Evolutionary conservation across 2,113 vertebrate species (phyloP).

Genomic region (Typhlomys cinereus): DNA sequence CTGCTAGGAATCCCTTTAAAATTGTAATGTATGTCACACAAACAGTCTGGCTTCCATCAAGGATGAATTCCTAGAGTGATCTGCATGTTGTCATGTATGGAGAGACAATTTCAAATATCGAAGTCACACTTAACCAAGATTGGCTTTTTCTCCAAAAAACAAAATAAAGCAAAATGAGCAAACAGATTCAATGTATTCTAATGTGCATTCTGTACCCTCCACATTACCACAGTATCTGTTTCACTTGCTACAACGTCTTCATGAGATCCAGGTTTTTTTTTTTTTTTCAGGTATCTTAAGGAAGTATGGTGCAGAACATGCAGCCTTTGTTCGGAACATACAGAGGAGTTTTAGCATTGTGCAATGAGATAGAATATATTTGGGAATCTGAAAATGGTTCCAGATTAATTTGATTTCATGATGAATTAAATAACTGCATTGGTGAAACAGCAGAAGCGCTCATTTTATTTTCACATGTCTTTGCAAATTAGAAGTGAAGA

Average conservation of each 20-base stretch:
- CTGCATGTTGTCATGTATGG: neutral
- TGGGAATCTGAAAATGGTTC: constrained; percentile 8
- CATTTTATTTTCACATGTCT: neutral
- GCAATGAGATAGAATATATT: neutral
- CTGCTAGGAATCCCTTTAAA: neutral
- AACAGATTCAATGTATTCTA: neutral
- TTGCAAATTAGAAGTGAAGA: neutral
- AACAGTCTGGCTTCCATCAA: neutral
- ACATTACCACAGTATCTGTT: neutral
- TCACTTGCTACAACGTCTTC: constrained; percentile 8
- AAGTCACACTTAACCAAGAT: neutral
- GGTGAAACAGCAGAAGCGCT: neutral
- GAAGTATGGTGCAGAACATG: neutral
- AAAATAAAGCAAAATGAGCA: neutral
- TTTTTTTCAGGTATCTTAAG: constrained; percentile 5
- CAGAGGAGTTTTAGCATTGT: neutral
- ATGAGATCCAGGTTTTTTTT: constrained; percentile 38
- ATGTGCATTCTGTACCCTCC: neutral
- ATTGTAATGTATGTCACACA: neutral
- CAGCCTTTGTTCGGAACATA: constrained; percentile 29
- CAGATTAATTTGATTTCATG: constrained; percentile 27
- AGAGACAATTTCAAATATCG: neutral
- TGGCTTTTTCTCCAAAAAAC: neutral
- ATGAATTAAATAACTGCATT: constrained; percentile 11
- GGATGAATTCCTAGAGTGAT: neutral